Percentiles rank a stretch among this genome's conserved stretches.
phyloP scores from a whole-genome alignment of 2,113 vertebrate genomes.

The Chrysemys picta region DNA sequence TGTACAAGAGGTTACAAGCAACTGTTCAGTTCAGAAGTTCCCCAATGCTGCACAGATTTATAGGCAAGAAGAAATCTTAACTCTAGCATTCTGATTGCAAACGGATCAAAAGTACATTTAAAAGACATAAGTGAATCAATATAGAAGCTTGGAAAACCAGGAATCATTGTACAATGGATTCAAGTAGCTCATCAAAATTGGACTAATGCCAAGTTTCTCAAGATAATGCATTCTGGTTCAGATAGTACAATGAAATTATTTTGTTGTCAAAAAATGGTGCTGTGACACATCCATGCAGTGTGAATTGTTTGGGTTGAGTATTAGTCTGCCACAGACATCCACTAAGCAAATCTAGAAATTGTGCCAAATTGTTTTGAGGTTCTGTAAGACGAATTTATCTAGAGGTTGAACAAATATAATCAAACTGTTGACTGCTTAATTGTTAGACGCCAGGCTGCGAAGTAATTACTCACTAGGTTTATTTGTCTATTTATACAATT shows the following conservation, averaged over 20 bases:
- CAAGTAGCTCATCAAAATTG: not conserved
- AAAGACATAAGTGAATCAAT: not conserved
- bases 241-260: not conserved
- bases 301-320: not conserved
- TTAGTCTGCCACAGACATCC: not conserved
- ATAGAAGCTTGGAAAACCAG: not conserved
- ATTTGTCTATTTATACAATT: not conserved
- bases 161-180: not conserved
- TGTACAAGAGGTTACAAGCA: not conserved
- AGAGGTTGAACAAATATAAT: not conserved
- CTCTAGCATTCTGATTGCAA: not conserved
- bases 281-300: not conserved
- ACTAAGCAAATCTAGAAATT: not conserved
- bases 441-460: not conserved
- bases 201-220: not conserved
- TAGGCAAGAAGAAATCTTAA: not conserved
- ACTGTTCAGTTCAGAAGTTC: not conserved
- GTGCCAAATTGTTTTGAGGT: not conserved
- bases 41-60: not conserved
- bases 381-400: not conserved
- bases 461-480: not conserved
- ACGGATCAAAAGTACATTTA: not conserved
- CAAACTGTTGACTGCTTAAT: not conserved
- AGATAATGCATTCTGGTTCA: not conserved
- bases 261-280: not conserved